Conservation (phyloP, 2,797 vertebrate genomes). For the Scyliorhinus canicula region DNA sequence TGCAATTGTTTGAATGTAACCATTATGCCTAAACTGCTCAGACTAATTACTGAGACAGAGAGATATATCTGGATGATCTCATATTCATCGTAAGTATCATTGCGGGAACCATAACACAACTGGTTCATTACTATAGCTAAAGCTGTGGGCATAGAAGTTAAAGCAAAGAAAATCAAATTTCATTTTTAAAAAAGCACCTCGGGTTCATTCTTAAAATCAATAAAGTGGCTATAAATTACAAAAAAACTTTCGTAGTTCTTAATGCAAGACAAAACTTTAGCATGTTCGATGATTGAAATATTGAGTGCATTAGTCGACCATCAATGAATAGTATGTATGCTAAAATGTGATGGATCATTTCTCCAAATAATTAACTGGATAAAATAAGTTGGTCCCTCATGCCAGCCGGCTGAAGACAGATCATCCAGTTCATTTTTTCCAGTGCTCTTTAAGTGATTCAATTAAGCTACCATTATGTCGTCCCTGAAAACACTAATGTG, state of each 20-base stretch:
- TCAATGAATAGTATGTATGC: background rate
- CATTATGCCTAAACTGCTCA: background rate
- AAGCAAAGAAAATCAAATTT: background rate
- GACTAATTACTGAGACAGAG: background rate
- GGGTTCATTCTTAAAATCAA: background rate
- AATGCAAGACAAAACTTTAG: background rate
- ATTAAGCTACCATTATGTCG: background rate
- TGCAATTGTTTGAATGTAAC: background rate
- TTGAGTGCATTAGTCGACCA: background rate
- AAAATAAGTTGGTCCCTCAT: conserved; percentile 24
- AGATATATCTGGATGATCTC: background rate
- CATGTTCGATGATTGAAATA: background rate
- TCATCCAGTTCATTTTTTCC: background rate
- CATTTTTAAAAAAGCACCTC: background rate
- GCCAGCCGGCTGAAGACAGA: conserved; percentile 20
- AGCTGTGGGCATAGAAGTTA: background rate
- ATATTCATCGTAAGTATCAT: background rate
- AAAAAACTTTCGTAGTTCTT: background rate
- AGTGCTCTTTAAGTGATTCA: conserved; percentile 1
- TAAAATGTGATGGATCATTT: background rate
- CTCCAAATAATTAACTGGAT: conserved; percentile 28
- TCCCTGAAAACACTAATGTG: conserved; percentile 26
- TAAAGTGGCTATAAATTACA: background rate
- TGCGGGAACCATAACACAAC: background rate
- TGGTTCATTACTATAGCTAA: background rate